These are phyloP conservation scores for Theonella swinhoei DNA, from an alignment of 37 sponge, comb jelly and placozoan species.

Conservation along the genomic window DNA sequence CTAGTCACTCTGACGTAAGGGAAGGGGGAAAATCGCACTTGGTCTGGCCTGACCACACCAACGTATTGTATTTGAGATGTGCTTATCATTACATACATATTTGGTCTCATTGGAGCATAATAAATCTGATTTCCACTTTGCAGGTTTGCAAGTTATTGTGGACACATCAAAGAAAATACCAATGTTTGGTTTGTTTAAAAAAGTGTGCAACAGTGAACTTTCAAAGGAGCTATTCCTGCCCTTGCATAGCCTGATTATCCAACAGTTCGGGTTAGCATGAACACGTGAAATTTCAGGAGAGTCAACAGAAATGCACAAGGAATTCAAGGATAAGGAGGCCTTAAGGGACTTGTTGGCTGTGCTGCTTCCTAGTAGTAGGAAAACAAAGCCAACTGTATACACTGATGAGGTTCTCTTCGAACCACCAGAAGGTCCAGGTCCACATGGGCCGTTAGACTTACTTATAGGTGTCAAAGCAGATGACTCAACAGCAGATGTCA, in stretches of 20 bases:
- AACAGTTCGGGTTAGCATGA: not conserved
- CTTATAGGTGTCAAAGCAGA: not conserved
- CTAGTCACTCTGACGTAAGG: no score
- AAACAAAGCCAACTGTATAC: not conserved
- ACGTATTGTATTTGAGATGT: no score
- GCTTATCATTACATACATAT: no score
- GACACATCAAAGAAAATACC: not conserved
- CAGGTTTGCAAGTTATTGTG: conserved; percentile 3
- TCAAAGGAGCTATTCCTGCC: not conserved
- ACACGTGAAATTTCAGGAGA: not conserved
- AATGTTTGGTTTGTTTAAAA: not conserved
- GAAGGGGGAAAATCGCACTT: no score
- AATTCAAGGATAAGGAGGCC: conserved; percentile 1
- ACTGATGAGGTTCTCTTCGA: not conserved
- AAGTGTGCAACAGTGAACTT: not conserved
- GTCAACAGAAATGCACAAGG: conserved; percentile 1
- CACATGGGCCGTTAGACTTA: not conserved
- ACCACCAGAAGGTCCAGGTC: not conserved
- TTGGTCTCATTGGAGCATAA: no score
- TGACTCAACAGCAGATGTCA: not conserved
- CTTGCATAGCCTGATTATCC: not conserved
- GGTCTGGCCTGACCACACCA: no score
- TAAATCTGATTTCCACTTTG: not conserved
- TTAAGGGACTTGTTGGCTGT: conserved; percentile 1
- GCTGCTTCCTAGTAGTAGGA: not conserved